Evolutionary conservation across 1,140 invertebrate genomes (phyloP).

Genomic region (Ectropis grisescens): DNA sequence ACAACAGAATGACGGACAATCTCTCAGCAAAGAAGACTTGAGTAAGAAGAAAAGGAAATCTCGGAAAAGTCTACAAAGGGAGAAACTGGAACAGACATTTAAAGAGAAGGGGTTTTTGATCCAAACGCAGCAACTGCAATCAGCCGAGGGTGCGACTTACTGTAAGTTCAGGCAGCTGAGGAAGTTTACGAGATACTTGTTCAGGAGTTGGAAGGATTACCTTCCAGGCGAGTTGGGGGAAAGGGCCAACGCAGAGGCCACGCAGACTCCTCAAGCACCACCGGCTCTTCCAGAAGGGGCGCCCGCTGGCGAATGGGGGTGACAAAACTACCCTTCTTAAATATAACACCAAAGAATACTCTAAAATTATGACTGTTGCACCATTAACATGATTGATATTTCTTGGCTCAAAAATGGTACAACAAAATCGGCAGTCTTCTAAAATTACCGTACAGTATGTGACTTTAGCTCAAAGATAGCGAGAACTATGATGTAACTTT

Average conservation of each 20-base stretch:
- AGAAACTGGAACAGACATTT: constrained; percentile 92
- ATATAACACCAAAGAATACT: background rate
- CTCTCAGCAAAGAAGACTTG: constrained; percentile 44
- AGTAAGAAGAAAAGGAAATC: constrained; percentile 80
- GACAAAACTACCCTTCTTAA: too few species aligned
- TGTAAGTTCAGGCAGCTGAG: constrained; percentile 93
- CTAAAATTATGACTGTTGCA: constrained; percentile 4
- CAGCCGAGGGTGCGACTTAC: constrained; percentile 92
- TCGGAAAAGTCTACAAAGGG: constrained; percentile 84
- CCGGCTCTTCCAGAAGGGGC: too few species aligned
- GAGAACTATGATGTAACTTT: too few species aligned
- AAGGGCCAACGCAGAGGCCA: constrained; percentile 3
- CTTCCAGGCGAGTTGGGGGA: constrained; percentile 81
- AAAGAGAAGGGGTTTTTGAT: constrained; percentile 93
- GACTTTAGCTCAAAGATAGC: too few species aligned
- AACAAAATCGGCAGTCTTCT: too few species aligned
- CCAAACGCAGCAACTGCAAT: constrained; percentile 92
- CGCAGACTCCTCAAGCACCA: too few species aligned
- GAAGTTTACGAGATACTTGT: constrained; percentile 93
- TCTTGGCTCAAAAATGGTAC: too few species aligned
- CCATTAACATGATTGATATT: too few species aligned
- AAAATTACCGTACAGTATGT: too few species aligned
- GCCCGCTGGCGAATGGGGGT: constrained; percentile 29
- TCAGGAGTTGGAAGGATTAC: constrained; percentile 94
- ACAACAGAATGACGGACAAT: constrained; percentile 5